Evolutionary conservation across 2,888 invertebrate species (phyloP).

Genomic region (Biston betularia): DNA sequence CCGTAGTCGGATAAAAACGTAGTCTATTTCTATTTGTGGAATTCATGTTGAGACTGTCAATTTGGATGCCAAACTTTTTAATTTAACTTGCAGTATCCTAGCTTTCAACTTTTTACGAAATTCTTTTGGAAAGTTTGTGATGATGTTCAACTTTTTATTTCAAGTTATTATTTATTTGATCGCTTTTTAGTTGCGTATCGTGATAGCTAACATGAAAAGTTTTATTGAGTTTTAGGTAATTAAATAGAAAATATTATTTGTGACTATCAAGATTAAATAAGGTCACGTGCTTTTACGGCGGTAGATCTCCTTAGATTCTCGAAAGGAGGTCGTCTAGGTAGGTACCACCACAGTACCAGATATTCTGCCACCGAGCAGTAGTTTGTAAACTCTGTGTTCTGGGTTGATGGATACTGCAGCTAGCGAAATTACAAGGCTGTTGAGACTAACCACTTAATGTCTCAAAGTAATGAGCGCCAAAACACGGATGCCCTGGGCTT

Average conservation of each 20-base stretch:
- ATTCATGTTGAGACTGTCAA: slow-evolving; percentile 75
- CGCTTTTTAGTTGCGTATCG: background rate
- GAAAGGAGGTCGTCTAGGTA: too few relatives aligned
- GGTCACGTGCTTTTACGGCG: too few relatives aligned
- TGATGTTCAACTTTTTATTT: slow-evolving; percentile 55
- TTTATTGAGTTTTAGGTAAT: background rate
- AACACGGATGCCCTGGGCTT: too few relatives aligned
- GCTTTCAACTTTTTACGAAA: slow-evolving; percentile 71
- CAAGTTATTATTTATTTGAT: slow-evolving; percentile 1
- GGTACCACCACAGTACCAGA: too few relatives aligned
- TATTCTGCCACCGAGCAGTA: too few relatives aligned
- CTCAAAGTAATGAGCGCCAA: too few relatives aligned
- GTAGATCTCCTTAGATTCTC: too few relatives aligned
- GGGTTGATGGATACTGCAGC: too few relatives aligned
- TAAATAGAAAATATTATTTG: background rate
- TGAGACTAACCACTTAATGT: too few relatives aligned
- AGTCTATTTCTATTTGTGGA: slow-evolving; percentile 14
- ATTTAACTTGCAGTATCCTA: slow-evolving; percentile 77
- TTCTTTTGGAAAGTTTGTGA: slow-evolving; percentile 69
- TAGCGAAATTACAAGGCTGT: too few relatives aligned
- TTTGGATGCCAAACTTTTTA: slow-evolving; percentile 79
- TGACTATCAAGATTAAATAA: too few relatives aligned
- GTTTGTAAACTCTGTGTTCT: too few relatives aligned
- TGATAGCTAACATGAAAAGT: background rate
- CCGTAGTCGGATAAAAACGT: background rate